These are phyloP conservation scores for Paradoxurus hermaphroditus DNA, from an alignment of 2,113 vertebrate species.

Conservation along the genomic window DNA sequence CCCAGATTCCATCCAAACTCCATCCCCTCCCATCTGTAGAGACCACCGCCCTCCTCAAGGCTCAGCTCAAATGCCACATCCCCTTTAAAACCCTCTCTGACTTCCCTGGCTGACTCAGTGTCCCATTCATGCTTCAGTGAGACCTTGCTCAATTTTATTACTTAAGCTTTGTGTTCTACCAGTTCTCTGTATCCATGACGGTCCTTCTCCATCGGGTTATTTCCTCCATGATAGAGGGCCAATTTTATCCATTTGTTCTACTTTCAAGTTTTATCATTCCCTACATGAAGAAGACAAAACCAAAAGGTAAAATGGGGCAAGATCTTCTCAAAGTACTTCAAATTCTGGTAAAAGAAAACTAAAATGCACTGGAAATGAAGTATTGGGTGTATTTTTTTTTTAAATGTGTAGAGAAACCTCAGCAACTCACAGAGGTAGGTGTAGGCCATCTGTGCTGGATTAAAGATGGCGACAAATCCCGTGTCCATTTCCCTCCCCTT, in stretches of 20 bases:
- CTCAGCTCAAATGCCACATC: not conserved
- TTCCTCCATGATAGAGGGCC: not conserved
- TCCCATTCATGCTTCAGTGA: not conserved
- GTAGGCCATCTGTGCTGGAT: not conserved
- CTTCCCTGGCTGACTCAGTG: not conserved
- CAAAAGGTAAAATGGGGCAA: not conserved
- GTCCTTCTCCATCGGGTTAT: not conserved
- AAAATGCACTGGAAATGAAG: not conserved
- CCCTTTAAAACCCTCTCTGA: not conserved
- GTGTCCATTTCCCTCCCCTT: not conserved
- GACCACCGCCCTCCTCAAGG: not conserved
- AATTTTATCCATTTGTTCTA: not conserved
- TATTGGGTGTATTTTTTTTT: not conserved
- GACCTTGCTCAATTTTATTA: not conserved
- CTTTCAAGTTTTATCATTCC: not conserved
- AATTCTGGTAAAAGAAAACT: not conserved
- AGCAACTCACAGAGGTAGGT: not conserved
- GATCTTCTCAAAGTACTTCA: not conserved
- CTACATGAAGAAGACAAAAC: not conserved
- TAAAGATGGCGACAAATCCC: not conserved
- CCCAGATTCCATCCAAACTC: not conserved
- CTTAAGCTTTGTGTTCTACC: not conserved
- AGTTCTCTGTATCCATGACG: not conserved
- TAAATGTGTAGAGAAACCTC: not conserved
- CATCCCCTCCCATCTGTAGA: not conserved